Base-by-base conservation (phyloP, 64 coral and sea anemone species). In the Montipora cactus region DNA sequence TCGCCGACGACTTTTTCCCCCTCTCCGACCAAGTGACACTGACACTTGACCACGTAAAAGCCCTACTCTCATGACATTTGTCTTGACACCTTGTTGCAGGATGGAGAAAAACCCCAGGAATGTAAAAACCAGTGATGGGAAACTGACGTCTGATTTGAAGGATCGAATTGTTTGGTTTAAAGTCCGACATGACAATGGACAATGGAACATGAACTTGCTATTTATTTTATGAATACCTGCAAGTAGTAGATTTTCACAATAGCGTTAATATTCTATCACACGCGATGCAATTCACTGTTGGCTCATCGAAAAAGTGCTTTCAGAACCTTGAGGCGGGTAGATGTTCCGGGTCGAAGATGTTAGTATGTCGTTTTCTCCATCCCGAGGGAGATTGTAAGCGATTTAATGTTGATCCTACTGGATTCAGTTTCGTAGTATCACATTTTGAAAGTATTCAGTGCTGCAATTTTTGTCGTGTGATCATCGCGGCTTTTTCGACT, bases 21-120 rank as follows among this genome's bases (percentile, higher is more conserved):
- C 37, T 37, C 37, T 37, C 37, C 37, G 37, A 37, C 37, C 37
- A 37, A 37, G 37, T 37, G 0, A 37, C 37, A 37, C 37, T 37
- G 37, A 37, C 37, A 37, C 37, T 2, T 37, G 1, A 37, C 37
- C 37, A 37, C 37, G 37, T 37, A 37, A 37, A 37, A 37, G 37
- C 14, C 1, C 61, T 19, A 8, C 18, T 18, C n/a, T 80, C 12
- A 50, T 46, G 4, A 3, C 2, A 12, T 49, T 12, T 6, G 15
- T 21, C 49, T 49, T 21, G 7, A 66, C 20, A n/a, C 8, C 14
- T 72, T 23, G 13, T 89, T 81, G 10, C 78, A 94, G 92, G 92
- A 89, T 44, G 78, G 89, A 18, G 92, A 94, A 1, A 88, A 89
- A 50, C 86, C 92, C 45, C 76, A 81, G 67, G 92, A 94, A 59